phyloP scores from a whole-genome alignment of 2,797 vertebrate genomes.

The Anabacerthia variegaticeps region DNA sequence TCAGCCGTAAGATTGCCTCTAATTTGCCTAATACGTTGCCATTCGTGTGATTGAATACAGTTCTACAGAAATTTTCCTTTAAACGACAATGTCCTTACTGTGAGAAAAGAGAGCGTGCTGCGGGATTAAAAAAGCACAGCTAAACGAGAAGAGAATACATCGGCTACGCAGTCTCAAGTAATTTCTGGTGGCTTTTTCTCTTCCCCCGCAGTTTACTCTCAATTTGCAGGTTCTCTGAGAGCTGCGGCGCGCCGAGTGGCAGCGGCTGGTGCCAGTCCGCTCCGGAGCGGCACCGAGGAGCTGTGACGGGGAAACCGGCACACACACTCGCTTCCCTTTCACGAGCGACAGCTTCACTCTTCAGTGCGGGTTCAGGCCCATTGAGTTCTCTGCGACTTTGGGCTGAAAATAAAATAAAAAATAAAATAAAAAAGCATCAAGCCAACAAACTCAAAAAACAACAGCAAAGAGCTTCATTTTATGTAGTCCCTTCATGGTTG shows the following conservation, averaged over 20 bases:
- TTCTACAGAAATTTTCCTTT: neutral
- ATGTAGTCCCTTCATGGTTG: rapidly evolving
- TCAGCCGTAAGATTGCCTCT: neutral
- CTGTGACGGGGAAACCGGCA: neutral
- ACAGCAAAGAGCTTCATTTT: neutral
- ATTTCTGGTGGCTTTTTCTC: neutral
- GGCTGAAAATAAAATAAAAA: neutral
- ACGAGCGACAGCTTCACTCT: neutral
- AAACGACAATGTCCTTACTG: neutral
- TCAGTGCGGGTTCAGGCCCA: rapidly evolving
- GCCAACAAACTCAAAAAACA: neutral
- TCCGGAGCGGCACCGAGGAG: neutral
- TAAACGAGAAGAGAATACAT: neutral
- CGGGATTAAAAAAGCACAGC: neutral
- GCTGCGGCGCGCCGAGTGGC: neutral
- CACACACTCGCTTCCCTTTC: rapidly evolving
- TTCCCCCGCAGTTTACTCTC: neutral
- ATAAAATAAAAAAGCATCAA: neutral
- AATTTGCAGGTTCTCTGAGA: neutral
- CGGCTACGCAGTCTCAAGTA: neutral
- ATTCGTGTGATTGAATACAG: neutral
- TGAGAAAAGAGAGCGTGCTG: neutral
- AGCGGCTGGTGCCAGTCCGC: neutral
- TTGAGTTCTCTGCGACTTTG: neutral
- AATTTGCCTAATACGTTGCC: neutral